Base-by-base conservation (phyloP, 2,113 vertebrate genomes). In the Lagopus muta region DNA sequence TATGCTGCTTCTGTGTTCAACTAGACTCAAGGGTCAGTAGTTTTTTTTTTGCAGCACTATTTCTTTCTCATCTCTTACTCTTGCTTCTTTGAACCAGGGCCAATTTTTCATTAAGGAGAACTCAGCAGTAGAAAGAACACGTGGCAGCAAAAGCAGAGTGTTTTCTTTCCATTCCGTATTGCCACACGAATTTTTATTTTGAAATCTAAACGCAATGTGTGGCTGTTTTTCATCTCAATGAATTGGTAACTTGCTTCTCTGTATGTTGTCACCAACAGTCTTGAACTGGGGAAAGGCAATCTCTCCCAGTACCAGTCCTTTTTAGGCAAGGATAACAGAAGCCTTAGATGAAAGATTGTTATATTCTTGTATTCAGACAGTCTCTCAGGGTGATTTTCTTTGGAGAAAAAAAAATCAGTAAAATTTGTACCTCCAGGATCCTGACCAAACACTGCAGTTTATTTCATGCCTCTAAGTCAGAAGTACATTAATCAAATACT, bases 201-300 rank as follows among this genome's bases (percentile, higher is more conserved):
- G 65, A 88, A 91, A 54, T 82, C 75, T 75, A 75, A 90, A 80
- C 82, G 61, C 52, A 52, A 60, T 60, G 8, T 13, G 52, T 47
- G 36, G 50, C 62, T 82, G 78, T 21, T 83, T 86, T 82, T 93
- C 69, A 58, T 38, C 82, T 62, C 90, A 17, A 38, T 83, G 88
- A 61, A 52, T 81, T 86, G 83, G 69, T 90, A 82, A 71, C 78
- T 79, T 82, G 81, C 66, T 88, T 88, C 86, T 93, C 89, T 85
- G 67, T 89, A 2, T 85, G 75, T 55, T 91, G 86, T 94, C 90
- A 38, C 67, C 75, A 64, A 82, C 78, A 93, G 73, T 90, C 92
- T 65, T 8, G 8, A 87, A 16, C 38, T 50, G 70, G 45, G 47
- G 28, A 92, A 92, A 88, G 24, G 50, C 65, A 93, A 73, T 82